A percentile compares a stretch with the other conserved stretches of the same genome.
Evolutionary conservation across 2,113 vertebrate genomes (phyloP).

Genomic region (Pseudopodoces humilis): DNA sequence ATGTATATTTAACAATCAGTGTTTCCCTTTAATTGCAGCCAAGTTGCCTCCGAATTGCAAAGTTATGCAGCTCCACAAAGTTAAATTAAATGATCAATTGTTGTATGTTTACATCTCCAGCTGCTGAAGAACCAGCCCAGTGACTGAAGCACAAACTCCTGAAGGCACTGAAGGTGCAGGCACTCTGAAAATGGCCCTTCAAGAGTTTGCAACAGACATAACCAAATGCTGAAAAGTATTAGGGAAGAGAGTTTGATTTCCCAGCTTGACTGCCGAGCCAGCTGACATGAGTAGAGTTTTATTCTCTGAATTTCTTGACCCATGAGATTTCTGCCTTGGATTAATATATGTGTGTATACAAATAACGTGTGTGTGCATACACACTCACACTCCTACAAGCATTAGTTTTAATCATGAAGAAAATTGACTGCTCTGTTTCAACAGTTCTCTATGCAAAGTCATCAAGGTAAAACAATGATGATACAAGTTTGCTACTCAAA

Average conservation of each 20-base stretch:
- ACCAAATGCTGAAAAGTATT: not conserved
- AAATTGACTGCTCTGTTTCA: not conserved
- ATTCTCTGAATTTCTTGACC: not conserved
- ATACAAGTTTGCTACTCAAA: not conserved
- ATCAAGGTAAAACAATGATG: not conserved
- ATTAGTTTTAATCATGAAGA: not conserved
- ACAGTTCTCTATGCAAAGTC: not conserved
- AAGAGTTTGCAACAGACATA: not conserved
- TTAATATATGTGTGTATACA: not conserved
- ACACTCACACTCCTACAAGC: not conserved
- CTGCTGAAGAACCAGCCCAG: not conserved
- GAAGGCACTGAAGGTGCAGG: not conserved
- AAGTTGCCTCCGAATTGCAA: constrained; percentile 29
- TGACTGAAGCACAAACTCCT: not conserved
- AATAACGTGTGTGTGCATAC: accelerated
- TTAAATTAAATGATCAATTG: constrained; percentile 11
- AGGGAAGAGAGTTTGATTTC: not conserved
- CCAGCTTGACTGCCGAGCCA: not conserved
- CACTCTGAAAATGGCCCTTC: not conserved
- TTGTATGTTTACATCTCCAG: not conserved
- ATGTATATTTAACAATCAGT: constrained; percentile 59
- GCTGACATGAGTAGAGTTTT: not conserved
- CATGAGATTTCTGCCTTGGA: not conserved
- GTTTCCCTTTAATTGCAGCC: constrained; percentile 35
- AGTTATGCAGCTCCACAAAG: constrained; percentile 5